A percentile compares a stretch with the other conserved stretches of the same genome.
These are phyloP conservation scores for Oryzias curvinotus DNA, from an alignment of 2,113 vertebrate genomes.

Conservation along the genomic window DNA sequence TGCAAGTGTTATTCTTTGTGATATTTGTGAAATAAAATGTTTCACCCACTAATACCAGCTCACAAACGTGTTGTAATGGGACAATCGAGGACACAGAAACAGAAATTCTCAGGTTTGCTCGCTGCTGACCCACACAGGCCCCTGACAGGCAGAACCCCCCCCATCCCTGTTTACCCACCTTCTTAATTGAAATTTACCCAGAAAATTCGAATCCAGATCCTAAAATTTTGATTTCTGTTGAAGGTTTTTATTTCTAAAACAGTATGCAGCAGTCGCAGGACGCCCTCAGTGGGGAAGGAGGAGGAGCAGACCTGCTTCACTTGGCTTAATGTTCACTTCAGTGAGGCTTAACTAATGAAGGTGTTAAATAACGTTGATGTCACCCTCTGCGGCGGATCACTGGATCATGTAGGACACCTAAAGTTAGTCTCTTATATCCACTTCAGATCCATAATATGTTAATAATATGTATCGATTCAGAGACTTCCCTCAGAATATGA, in stretches of 20 bases:
- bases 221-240: not conserved
- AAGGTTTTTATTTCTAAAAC: slow-evolving; percentile 9
- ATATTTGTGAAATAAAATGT: too few relatives aligned
- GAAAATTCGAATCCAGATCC: too few relatives aligned
- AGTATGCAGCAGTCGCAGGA: not conserved
- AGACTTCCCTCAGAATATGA: slow-evolving; percentile 18
- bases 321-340: slow-evolving; percentile 36
- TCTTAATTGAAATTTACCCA: too few relatives aligned
- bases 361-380: slow-evolving; percentile 45
- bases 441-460: slow-evolving; percentile 29
- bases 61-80: too few relatives aligned
- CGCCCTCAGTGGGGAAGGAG: slow-evolving; percentile 7
- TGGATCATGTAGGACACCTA: slow-evolving; percentile 52
- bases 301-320: slow-evolving; percentile 28
- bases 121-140: too few relatives aligned
- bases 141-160: too few relatives aligned
- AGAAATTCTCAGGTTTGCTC: too few relatives aligned
- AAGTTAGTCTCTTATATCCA: slow-evolving; percentile 35
- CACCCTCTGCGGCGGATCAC: slow-evolving; percentile 29
- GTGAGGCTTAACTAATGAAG: slow-evolving; percentile 48
- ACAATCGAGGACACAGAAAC: too few relatives aligned
- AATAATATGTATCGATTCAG: slow-evolving; percentile 16
- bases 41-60: too few relatives aligned
- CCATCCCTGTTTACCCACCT: too few relatives aligned
- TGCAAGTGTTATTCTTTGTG: too few relatives aligned